Base-by-base conservation (phyloP, 2,113 vertebrate genomes). In the Onychorhynchus coronatus region DNA sequence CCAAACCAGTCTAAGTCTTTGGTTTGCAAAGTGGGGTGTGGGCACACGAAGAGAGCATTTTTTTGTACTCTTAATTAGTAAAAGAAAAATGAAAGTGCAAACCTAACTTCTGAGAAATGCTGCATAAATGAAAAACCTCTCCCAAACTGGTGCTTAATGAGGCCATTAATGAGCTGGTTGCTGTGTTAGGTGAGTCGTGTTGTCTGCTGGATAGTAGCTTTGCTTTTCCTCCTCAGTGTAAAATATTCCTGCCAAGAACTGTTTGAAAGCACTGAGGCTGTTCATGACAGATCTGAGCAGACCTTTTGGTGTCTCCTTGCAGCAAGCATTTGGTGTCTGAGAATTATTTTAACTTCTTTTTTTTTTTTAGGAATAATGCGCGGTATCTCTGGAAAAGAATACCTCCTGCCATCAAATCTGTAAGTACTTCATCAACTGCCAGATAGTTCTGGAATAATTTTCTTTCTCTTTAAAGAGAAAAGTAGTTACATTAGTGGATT, bases 351-450 rank as follows among this genome's bases (percentile, higher is more conserved):
- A 75, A 86, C 35, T 72, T 82, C 27, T 25, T 50, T 78, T 88
- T 87, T 88, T 87, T 7, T 75, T 88, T 85, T 93, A 99, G 99
- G 99, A 99, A 99, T 95, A 99, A 99, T 59, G 99, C 98, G 31
- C 98, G 99, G 27, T 99, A 99, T 83, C 98, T 99, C 44, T 99
- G 99, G 99, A 99, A 99, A 93, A 98, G 99, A 96, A 99, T 99
- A 92, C 99, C 99, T 25, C 98, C 98, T 93, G 98, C 99, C 76
- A 98, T 99, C 62, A 99, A 52, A 58, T 98, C 98, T 71, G 99
- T 99, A 97, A 98, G 98, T 98, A n/a, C 25, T 68, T 50, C 18
- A 5, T 47, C 11, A 59, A 12, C 59, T 65, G 25, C 24, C 4
- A 42, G 16, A 39, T 52, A 14, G 16, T 71, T 59, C 55, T 75